Evolutionary conservation across 2,888 invertebrate genomes (phyloP), one percentile per base, ranked within the genome.

Genomic region (Pyrrhia umbra): DNA sequence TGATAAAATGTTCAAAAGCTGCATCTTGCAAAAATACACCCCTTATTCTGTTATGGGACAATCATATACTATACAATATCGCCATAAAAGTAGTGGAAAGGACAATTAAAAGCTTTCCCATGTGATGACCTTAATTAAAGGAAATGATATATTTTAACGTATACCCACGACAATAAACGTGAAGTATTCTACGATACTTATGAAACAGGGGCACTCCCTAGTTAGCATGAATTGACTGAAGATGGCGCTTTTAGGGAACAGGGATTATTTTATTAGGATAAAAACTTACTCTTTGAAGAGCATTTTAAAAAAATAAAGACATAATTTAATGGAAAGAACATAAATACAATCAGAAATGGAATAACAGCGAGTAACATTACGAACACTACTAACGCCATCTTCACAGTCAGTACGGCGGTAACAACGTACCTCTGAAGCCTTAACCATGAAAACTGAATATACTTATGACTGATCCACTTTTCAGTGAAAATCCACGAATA

Each of bases 321-420:
- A n/a, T 18, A 20, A 15, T 23, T 8, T 6, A 8, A 6, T 4
- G 0, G 21, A 20, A 6, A 1, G 15, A 3, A 16, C 20, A 5
- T 10, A 43, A 47, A 43, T 1, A 21, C 6, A 25, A 1, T 18
- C 15, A 1, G 1, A n/a, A n/a, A 20, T 6, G 16, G 10, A 2
- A 25, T 34, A 27, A 40, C 4, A 18, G 2, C 5, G 15, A 1
- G 15, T 25, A 34, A 50, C 0, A 1, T 6, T 4, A 2, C 25
- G 1, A 18, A n/a, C 16, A 20, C 57, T 27, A 67, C 51, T 68
- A 74, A 52, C 79, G 78, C 78, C 78, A 78, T 78, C 78, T 78
- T 5, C 6, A 59, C 20, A 21, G 34, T 2, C 10, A 6, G 34
- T 47, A 20, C 1, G 23, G 49, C 47, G 16, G 63, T 57, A 18